Evolutionary conservation across 2,797 vertebrate genomes (phyloP).

Genomic region (Rhynchotus rufescens): DNA sequence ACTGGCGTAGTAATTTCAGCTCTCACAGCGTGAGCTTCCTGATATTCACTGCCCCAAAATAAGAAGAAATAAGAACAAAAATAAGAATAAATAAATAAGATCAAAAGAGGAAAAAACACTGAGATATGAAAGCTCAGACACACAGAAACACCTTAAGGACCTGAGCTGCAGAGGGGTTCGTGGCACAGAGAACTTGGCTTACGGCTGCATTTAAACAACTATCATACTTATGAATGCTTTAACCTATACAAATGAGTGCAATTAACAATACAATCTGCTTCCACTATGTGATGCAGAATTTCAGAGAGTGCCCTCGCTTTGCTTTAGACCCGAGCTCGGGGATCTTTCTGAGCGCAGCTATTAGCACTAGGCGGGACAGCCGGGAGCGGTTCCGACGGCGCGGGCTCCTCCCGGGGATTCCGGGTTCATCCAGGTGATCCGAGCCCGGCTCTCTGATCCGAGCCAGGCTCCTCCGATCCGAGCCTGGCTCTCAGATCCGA

Average conservation of each 20-base stretch:
- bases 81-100: not conserved
- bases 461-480: no score
- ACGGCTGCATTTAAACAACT: not conserved
- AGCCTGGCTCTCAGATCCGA: no score
- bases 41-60: not conserved
- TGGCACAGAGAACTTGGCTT: not conserved
- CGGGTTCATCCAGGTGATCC: fast-evolving
- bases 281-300: not conserved
- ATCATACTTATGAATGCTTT: not conserved
- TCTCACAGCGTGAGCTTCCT: not conserved
- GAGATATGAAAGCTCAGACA: not conserved
- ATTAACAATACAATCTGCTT: not conserved
- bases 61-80: not conserved
- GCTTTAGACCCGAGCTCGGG: not conserved
- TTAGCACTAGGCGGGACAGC: no score
- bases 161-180: not conserved
- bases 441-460: not conserved
- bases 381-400: not conserved
- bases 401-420: not conserved
- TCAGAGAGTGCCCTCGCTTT: not conserved
- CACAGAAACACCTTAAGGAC: not conserved
- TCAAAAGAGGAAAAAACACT: not conserved
- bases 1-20: not conserved
- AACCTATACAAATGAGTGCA: not conserved
- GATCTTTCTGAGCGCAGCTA: not conserved